Evolutionary conservation across 2,797 vertebrate genomes (phyloP).

Genomic region (Syndactyla subalaris): DNA sequence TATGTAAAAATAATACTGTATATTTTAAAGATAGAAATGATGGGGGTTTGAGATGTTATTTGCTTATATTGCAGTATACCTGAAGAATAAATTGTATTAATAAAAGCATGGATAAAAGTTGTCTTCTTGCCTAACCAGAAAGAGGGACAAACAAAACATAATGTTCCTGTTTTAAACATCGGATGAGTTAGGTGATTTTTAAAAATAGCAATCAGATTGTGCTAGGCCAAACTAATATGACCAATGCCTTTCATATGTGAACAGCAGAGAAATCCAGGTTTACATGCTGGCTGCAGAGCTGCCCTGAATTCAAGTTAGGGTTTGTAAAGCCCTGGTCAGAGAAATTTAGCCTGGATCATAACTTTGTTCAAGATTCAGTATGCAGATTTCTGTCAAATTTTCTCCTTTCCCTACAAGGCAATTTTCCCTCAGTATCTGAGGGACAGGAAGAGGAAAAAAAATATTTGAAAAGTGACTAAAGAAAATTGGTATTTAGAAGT

Average conservation of each 20-base stretch:
- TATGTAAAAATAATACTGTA: background rate
- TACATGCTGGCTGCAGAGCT: background rate
- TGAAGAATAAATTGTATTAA: background rate
- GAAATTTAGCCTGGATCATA: background rate
- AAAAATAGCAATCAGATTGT: background rate
- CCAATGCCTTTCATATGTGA: background rate
- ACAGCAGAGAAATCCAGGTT: background rate
- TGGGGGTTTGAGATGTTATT: background rate
- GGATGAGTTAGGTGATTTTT: background rate
- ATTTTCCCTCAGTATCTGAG: background rate
- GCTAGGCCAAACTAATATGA: background rate
- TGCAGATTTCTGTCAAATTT: background rate
- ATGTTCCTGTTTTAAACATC: background rate
- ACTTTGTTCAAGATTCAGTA: background rate
- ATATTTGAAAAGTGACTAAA: background rate
- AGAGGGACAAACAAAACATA: background rate
- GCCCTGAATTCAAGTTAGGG: background rate
- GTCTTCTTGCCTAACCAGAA: background rate
- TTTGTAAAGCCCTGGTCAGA: background rate
- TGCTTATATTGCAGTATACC: background rate
- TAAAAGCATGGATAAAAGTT: background rate
- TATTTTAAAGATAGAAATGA: background rate
- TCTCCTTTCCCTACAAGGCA: background rate
- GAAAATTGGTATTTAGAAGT: background rate
- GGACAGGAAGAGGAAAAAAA: background rate